These are phyloP conservation scores for Emydoidea blandingii DNA, from an alignment of 2,797 vertebrate genomes.

Conservation along the genomic window DNA sequence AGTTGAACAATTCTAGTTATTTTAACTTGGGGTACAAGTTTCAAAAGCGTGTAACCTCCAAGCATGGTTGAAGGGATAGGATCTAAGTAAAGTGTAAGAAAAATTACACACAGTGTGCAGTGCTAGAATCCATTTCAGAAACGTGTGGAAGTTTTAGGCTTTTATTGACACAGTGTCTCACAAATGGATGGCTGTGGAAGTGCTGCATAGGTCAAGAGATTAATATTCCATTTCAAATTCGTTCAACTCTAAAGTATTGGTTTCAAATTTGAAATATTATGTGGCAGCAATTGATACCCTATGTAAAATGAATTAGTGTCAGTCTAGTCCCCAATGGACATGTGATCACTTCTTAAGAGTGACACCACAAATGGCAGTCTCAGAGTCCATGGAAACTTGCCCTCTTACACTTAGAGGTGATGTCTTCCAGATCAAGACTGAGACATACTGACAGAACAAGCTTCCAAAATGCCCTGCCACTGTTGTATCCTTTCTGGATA, in stretches of 20 bases:
- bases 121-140: neutral
- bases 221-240: neutral
- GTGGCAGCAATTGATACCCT: neutral
- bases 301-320: neutral
- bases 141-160: neutral
- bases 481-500: neutral
- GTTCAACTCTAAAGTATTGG: neutral
- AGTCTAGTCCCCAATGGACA: neutral
- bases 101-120: neutral
- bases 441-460: neutral
- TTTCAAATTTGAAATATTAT: neutral
- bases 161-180: neutral
- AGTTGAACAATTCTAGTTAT: neutral
- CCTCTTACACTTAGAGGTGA: neutral
- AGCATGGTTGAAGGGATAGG: neutral
- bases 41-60: neutral
- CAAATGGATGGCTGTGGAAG: neutral
- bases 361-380: neutral
- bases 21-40: neutral
- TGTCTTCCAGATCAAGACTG: neutral
- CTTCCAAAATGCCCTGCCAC: neutral
- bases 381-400: neutral
- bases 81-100: neutral
- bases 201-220: neutral
- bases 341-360: neutral